These are phyloP conservation scores for Teleogryllus oceanicus DNA, from an alignment of 2,888 invertebrate species.

Conservation along the genomic window DNA sequence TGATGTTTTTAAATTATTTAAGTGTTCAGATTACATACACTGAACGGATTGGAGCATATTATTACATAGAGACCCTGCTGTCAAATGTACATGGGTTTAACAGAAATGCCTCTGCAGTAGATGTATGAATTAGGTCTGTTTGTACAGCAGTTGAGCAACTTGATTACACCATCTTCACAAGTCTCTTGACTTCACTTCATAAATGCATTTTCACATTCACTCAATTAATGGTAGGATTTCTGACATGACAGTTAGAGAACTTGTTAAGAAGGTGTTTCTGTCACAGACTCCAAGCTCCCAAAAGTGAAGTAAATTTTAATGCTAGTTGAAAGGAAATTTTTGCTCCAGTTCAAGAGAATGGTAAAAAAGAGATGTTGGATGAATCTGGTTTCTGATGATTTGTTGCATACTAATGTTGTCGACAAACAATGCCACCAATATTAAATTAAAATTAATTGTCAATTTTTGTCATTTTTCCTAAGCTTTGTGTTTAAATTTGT, in stretches of 20 bases:
- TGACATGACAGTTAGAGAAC: background rate
- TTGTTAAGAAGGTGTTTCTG: conserved; percentile 2
- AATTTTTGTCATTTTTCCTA: background rate
- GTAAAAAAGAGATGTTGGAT: background rate
- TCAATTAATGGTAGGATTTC: too few relatives aligned
- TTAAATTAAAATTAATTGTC: background rate
- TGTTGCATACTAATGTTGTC: background rate
- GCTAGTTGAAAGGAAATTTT: background rate
- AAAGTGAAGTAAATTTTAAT: too few relatives aligned
- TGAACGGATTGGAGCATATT: too few relatives aligned
- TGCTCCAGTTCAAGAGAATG: background rate
- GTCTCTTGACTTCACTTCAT: too few relatives aligned
- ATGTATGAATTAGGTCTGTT: background rate
- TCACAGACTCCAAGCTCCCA: too few relatives aligned
- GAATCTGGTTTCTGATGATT: conserved; percentile 4
- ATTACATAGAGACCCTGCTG: too few relatives aligned
- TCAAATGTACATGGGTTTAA: background rate
- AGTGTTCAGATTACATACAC: too few relatives aligned
- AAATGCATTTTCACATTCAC: too few relatives aligned
- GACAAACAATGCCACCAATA: background rate
- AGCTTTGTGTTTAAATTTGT: background rate
- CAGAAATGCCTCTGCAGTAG: background rate
- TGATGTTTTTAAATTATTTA: background rate
- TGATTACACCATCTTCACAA: background rate
- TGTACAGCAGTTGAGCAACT: conserved; percentile 2